Conservation (phyloP, 2,797 vertebrate genomes). For the Macropus fuliginosus region DNA sequence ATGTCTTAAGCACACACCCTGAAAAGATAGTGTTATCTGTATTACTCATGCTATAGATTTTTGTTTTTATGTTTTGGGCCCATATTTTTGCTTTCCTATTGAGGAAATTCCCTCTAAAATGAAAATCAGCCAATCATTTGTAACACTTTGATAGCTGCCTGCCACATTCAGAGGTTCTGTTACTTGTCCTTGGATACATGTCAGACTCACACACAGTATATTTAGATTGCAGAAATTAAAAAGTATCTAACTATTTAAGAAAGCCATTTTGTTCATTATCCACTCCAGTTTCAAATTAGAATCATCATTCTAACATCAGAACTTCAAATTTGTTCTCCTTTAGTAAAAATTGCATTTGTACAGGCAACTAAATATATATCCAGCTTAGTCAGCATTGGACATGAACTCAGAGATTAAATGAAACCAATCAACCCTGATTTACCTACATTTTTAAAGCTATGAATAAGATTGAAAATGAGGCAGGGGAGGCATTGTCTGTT, state of each 20-base stretch:
- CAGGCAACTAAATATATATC: not conserved
- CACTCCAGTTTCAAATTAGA: not conserved
- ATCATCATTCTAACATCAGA: not conserved
- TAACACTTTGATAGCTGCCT: not conserved
- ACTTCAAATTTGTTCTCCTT: constrained; percentile 30
- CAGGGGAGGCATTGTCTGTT: not conserved
- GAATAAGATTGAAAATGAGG: not conserved
- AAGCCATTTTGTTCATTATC: not conserved
- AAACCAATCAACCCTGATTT: not conserved
- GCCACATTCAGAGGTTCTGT: not conserved
- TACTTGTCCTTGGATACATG: not conserved
- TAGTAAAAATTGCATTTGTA: constrained; percentile 7
- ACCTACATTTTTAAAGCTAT: not conserved
- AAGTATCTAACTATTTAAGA: not conserved
- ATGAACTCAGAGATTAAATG: constrained; percentile 7
- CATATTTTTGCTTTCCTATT: not conserved
- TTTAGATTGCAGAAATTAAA: not conserved
- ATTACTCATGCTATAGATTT: not conserved
- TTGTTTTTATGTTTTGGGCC: not conserved
- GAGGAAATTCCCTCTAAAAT: not conserved
- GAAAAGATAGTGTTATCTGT: not conserved
- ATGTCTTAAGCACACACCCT: not conserved
- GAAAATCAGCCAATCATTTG: not conserved
- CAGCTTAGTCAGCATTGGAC: not conserved
- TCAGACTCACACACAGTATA: not conserved